A percentile compares a stretch with the other conserved stretches of the same genome.
Conservation (phyloP, 2,797 vertebrate species). For the Argya squamiceps region DNA sequence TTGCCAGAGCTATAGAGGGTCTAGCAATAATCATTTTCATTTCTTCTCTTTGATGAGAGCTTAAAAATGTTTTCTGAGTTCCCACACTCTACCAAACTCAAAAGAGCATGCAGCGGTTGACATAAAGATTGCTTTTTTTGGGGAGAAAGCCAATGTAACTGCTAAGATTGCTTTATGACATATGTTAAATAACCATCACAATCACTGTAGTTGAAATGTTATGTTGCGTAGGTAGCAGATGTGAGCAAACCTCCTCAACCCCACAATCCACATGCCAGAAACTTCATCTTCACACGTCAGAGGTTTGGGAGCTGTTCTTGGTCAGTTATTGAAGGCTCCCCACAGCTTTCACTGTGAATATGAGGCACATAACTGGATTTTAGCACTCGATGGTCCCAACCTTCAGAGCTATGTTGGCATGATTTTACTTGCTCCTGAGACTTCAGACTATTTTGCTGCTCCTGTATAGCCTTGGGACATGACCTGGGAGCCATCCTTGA, state of each 20-base stretch:
- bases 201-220: neutral
- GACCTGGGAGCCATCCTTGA: neutral
- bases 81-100: neutral
- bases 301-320: neutral
- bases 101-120: neutral
- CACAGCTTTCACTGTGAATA: neutral
- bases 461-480: neutral
- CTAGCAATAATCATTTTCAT: neutral
- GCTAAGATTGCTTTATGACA: neutral
- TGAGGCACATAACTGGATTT: neutral
- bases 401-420: neutral
- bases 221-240: neutral
- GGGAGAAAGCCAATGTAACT: neutral
- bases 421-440: neutral
- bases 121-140: neutral
- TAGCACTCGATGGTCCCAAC: neutral
- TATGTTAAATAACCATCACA: neutral
- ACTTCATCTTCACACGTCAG: fast-evolving
- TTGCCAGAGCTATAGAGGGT: neutral
- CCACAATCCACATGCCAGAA: fast-evolving
- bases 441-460: neutral
- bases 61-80: neutral
- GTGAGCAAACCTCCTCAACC: neutral
- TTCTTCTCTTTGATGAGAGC: neutral
- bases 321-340: neutral